These are phyloP conservation scores for Melitaea athalia DNA, from an alignment of 2,888 invertebrate species.

Conservation along the genomic window DNA sequence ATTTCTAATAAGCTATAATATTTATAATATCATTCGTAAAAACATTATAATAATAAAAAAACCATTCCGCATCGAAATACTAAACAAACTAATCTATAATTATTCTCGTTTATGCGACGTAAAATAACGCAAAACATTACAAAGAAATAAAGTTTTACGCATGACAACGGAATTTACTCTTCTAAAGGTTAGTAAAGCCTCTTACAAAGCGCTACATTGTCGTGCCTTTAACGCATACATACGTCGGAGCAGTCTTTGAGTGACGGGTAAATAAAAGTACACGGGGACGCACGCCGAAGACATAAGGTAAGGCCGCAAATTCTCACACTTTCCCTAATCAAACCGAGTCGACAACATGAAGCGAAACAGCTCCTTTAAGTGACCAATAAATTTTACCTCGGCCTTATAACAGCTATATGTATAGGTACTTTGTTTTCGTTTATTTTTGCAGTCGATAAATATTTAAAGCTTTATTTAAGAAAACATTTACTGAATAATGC, in stretches of 20 bases:
- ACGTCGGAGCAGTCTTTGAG: slow-evolving; percentile 66
- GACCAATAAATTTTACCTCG: slow-evolving; percentile 36
- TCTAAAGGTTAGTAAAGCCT: slow-evolving; percentile 67
- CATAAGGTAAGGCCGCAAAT: slow-evolving; percentile 44
- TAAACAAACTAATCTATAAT: background rate
- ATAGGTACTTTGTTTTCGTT: slow-evolving; percentile 7
- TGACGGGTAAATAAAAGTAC: slow-evolving; percentile 78
- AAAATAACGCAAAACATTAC: slow-evolving; percentile 45
- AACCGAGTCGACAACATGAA: slow-evolving; percentile 46
- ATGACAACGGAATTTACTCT: slow-evolving; percentile 75
- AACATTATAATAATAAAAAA: background rate
- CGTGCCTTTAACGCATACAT: slow-evolving; percentile 62
- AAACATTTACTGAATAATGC: background rate
- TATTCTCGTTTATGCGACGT: background rate
- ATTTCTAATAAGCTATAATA: too few species aligned
- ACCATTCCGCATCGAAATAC: background rate
- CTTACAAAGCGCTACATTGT: slow-evolving; percentile 72
- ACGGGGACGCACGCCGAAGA: slow-evolving; percentile 51
- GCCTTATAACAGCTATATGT: slow-evolving; percentile 22
- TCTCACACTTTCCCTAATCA: slow-evolving; percentile 66
- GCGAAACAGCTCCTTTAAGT: slow-evolving; percentile 39
- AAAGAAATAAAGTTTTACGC: slow-evolving; percentile 63
- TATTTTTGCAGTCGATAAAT: slow-evolving; percentile 9
- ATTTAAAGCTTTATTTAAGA: background rate
- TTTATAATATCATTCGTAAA: background rate